Evolutionary conservation across 1,140 invertebrate genomes (phyloP).

Genomic region (Drosophila ironensis): DNA sequence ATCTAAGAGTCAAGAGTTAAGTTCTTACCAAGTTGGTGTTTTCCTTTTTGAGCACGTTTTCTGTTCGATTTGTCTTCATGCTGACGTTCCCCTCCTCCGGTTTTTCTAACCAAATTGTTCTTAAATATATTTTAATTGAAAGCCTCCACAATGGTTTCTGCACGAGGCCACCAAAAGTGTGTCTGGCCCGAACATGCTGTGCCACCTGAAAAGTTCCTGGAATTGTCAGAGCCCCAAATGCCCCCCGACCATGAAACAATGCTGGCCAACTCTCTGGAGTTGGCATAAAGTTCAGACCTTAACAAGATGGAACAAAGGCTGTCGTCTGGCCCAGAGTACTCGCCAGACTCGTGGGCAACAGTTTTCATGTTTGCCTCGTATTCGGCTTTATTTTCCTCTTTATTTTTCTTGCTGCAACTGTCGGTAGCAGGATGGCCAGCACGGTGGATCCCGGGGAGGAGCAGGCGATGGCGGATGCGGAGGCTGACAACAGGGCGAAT

Average conservation of each 20-base stretch:
- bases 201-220: constrained; percentile 78
- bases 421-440: constrained; percentile 53
- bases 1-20: too few species aligned
- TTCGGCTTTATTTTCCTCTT: constrained; percentile 8
- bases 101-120: constrained; percentile 50
- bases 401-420: constrained; percentile 31
- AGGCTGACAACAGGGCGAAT: constrained; percentile 54
- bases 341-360: constrained; percentile 78
- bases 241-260: constrained; percentile 59
- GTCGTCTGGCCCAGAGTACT: constrained; percentile 57
- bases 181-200: constrained; percentile 70
- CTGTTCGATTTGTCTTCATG: neutral
- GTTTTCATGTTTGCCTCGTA: constrained; percentile 67
- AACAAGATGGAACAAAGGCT: constrained; percentile 74
- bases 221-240: constrained; percentile 42
- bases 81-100: neutral
- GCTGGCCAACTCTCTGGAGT: constrained; percentile 14
- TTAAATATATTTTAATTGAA: constrained; percentile 75
- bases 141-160: constrained; percentile 46
- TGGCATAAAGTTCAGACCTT: constrained; percentile 77
- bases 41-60: too few species aligned
- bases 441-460: constrained; percentile 6
- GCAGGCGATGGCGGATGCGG: constrained; percentile 6
- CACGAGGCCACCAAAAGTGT: constrained; percentile 73
- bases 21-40: too few species aligned